Evolutionary conservation across 2,797 vertebrate genomes (phyloP), one percentile per base, ranked within the genome.

Genomic region (Eidolon dupreanum): DNA sequence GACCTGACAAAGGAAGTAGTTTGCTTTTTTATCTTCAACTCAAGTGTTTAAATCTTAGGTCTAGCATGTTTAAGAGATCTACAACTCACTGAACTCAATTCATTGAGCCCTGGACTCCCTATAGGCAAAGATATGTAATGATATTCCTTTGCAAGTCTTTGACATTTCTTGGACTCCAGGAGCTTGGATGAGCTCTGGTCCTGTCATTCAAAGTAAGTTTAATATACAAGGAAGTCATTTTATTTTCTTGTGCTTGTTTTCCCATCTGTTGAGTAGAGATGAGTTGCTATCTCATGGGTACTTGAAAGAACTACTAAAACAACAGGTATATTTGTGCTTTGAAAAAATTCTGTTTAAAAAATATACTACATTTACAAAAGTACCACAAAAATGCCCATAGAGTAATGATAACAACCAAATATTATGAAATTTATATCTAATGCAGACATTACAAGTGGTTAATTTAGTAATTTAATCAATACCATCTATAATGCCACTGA

Each of bases 241-340:
- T 28, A 73, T 78, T 85, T 88, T 90, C 46, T 68, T 43, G 46
- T 38, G 16, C 55, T 73, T 81, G 51, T 90, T 93, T 78, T 85
- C 24, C 74, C 46, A 43, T 68, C 55, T 74, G 5, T 83, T 89
- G 90, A 31, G 31, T 36, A 81, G 28, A 53, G 12, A 55, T 31
- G 15, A 90, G 33, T 33, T 93, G 68, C 33, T 59, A 20, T 77
- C 20, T 94, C 13, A n/a, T 66, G 55, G 63, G 22, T 8, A 77
- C 87, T 88, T 51, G 38, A 49, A 88, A 90, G 46, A 24, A 43
- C 61, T 94, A 91, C 24, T 93, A 73, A 91, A 85, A 85, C n/a
- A 75, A 55, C 6, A 84, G 36, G 33, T 70, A 20, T 33, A 85
- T 75, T 38, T 79, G 26, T 73, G 22, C 36, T 81, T 94, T 86